These are phyloP conservation scores for Gnathochromis pfefferi DNA, from an alignment of 2,113 vertebrate species.

Conservation along the genomic window DNA sequence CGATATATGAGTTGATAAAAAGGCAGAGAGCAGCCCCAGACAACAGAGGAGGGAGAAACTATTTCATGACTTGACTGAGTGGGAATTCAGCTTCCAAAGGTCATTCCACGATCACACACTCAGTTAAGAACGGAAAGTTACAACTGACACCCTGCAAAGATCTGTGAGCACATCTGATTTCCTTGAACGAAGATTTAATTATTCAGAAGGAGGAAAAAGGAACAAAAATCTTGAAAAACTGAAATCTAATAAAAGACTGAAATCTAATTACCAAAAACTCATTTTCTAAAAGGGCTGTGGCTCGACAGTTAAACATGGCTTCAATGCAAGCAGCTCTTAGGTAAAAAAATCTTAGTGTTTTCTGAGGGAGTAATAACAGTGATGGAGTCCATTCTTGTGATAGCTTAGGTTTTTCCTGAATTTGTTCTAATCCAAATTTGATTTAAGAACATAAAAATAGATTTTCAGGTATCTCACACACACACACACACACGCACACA, in stretches of 20 bases:
- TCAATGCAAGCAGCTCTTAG: background rate
- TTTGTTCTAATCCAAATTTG: background rate
- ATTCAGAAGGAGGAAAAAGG: background rate
- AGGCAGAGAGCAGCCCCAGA: conserved; percentile 7
- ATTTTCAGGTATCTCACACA: background rate
- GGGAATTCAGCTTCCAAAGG: conserved; percentile 13
- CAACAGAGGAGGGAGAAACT: conserved; percentile 10
- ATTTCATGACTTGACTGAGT: conserved; percentile 23
- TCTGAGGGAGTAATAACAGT: background rate
- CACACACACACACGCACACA: background rate
- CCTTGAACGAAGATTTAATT: background rate
- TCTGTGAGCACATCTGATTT: background rate
- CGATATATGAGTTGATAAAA: conserved; percentile 45
- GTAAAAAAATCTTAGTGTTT: background rate
- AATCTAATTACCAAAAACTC: background rate
- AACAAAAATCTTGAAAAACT: background rate
- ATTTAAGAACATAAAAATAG: background rate
- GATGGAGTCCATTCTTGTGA: background rate
- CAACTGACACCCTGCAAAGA: background rate
- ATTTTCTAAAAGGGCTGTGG: background rate
- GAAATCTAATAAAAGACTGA: background rate
- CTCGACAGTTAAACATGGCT: background rate
- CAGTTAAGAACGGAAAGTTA: conserved; percentile 8
- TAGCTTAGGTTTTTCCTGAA: background rate
- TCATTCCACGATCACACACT: conserved; percentile 14